Evolutionary conservation across 2,113 vertebrate genomes (phyloP).

Genomic region (Cinclus cinclus): DNA sequence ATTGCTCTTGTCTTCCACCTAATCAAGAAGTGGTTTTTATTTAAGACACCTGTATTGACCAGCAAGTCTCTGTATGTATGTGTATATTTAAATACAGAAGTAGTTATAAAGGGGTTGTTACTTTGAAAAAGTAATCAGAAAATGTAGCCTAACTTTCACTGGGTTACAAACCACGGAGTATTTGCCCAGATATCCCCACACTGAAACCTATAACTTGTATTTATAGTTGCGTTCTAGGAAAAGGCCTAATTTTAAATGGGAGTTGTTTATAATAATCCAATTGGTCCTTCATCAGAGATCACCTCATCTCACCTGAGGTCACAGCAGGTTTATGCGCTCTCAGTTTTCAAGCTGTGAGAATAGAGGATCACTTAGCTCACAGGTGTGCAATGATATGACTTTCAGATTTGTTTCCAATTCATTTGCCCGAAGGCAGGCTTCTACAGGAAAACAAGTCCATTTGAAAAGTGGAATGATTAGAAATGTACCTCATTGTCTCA

Average conservation of each 20-base stretch:
- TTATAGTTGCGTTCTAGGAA: background rate
- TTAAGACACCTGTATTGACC: background rate
- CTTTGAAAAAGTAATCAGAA: background rate
- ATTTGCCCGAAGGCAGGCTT: background rate
- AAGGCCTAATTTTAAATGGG: background rate
- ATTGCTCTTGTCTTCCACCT: background rate
- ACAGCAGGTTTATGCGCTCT: background rate
- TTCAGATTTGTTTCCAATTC: conserved; percentile 36
- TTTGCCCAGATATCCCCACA: background rate
- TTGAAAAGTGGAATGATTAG: conserved; percentile 23
- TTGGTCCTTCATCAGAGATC: conserved; percentile 29
- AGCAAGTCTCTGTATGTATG: background rate
- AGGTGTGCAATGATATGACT: background rate
- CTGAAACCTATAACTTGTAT: background rate
- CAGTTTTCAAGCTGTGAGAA: background rate
- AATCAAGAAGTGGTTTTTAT: background rate
- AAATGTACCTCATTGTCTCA: conserved; percentile 12
- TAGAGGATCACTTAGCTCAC: background rate
- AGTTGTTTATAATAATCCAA: conserved; percentile 55
- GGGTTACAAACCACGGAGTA: accelerated
- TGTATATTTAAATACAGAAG: background rate
- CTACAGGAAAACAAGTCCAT: background rate
- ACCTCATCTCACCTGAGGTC: conserved; percentile 31
- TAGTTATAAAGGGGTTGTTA: background rate
- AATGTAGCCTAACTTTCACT: background rate